Conservation (phyloP, 2,888 invertebrate genomes). For the Lasioglossum villosulum region DNA sequence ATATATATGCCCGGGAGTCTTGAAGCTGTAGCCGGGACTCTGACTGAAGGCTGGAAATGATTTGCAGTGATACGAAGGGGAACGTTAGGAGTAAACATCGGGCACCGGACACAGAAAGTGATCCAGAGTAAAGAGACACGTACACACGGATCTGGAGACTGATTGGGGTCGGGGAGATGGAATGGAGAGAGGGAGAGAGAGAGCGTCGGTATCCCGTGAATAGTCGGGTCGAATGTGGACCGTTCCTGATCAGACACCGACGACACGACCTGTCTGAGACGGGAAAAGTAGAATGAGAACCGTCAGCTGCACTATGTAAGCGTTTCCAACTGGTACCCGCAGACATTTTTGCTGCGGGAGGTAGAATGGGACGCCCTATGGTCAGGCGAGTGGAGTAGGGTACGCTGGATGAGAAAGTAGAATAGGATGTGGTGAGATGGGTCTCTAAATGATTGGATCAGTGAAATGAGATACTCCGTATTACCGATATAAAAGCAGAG, state of each 20-base stretch:
- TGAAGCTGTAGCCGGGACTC: neutral
- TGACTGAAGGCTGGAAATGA: constrained; percentile 13
- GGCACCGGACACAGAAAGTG: neutral
- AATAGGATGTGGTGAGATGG: neutral
- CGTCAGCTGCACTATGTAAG: constrained; percentile 1
- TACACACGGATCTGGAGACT: neutral
- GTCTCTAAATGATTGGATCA: neutral
- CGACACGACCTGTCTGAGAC: neutral
- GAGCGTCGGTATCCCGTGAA: neutral
- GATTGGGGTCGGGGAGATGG: neutral
- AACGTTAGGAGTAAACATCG: neutral
- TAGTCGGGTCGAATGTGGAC: neutral
- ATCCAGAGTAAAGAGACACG: neutral
- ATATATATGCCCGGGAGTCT: neutral
- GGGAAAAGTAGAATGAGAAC: neutral
- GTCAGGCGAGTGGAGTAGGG: neutral
- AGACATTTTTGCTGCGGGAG: neutral
- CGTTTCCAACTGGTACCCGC: neutral
- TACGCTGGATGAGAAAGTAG: neutral
- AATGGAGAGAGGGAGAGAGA: neutral
- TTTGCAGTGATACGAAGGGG: constrained; percentile 16
- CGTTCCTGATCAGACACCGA: neutral
- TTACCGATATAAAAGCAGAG: fast-evolving
- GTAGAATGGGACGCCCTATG: neutral
- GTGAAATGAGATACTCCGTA: too few species aligned